phyloP scores from a whole-genome alignment of 2,888 invertebrate genomes.

The Apamea epomidion region DNA sequence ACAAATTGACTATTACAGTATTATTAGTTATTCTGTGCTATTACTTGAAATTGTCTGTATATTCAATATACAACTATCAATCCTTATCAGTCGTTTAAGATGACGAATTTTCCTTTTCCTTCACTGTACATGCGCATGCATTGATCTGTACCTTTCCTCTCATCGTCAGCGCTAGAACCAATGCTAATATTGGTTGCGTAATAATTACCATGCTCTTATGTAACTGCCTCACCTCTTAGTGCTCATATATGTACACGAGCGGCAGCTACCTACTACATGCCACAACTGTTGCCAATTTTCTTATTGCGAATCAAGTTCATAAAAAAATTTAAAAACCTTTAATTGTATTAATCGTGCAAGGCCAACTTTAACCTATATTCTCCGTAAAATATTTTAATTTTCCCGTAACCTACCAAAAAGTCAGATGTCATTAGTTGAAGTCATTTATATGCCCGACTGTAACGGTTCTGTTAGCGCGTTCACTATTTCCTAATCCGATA shows the following conservation, averaged over 20 bases:
- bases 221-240: conserved; percentile 58
- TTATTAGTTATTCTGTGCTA: neutral
- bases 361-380: neutral
- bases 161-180: conserved; percentile 57
- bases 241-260: neutral
- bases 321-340: neutral
- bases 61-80: neutral
- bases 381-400: neutral
- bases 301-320: conserved; percentile 20
- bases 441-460: conserved; percentile 16
- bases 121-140: too few species aligned
- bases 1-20: neutral
- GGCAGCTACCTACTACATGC: conserved; percentile 11
- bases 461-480: conserved; percentile 43
- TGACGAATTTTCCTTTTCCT: neutral
- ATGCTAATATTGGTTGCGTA: conserved; percentile 60
- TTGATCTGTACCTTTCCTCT: conserved; percentile 58
- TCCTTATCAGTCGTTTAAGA: neutral
- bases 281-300: neutral
- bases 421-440: neutral
- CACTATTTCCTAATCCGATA: conserved; percentile 58
- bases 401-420: neutral
- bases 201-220: conserved; percentile 64
- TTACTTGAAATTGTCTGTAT: neutral
- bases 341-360: neutral